Base-by-base conservation (phyloP, 2,888 invertebrate species). In the Synergus gifuensis region DNA sequence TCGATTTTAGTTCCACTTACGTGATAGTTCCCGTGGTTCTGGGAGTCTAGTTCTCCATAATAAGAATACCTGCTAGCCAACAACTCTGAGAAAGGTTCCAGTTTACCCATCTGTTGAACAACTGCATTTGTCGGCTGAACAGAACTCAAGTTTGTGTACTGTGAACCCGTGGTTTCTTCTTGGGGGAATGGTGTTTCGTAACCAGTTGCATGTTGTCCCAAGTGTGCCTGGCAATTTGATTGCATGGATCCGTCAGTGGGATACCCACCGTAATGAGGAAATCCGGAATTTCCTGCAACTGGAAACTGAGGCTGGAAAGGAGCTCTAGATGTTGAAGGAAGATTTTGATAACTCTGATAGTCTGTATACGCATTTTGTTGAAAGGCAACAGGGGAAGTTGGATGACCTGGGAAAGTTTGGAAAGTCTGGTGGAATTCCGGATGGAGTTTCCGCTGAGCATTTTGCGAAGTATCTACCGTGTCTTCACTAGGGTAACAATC, bases 131-230 rank as follows among this genome's bases (percentile, higher is more conserved):
- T 89, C 7, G 91, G 90, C 14, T 82, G 85, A 85, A 95, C 94
- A 79, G 95, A 94, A 92, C 94, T 95, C 88, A 96, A 92, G 89
- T 94, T 95, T 62, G 95, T 95, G 91, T 96, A 96, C 87, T 95
- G 94, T 76, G 93, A 93, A 84, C 89, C 88, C 11, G 91, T 87
- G 86, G 93, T 93, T 87, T 95, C 95, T 84, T 93, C 93, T 73
- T 89, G 89, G 0, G 87, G 82, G 46, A 86, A 90, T 77, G 66
- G 83, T 76, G 87, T 83, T 69, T 89, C 90, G 84, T 89, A 90
- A 78, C 79, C 77, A 40, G 87, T 81, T 28, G 85, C 62, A 36
- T 84, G 86, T 60, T 83, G 84, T 44, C 81, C 84, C n/a, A 81
- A 83, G 78, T 84, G 87, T 76, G 84, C 22, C 44, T 89, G 90